A percentile compares a stretch with the other conserved stretches of the same genome.
Evolutionary conservation across 2,797 vertebrate genomes (phyloP).

Genomic region (Thaleichthys pacificus): DNA sequence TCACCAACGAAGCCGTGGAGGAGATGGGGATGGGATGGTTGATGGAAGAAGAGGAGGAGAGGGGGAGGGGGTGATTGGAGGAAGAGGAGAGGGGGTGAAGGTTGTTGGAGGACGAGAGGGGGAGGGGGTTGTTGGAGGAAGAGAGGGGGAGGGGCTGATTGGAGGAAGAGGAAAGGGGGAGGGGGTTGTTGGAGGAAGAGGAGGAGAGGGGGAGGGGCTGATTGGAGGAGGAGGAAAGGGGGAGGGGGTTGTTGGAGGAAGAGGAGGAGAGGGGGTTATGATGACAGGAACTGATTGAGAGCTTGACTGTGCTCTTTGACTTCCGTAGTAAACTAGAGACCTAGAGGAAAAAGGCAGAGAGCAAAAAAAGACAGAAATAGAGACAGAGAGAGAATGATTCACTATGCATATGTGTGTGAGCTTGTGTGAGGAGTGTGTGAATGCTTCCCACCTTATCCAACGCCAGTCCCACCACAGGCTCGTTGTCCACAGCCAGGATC

Average conservation of each 20-base stretch:
- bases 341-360: slow-evolving; percentile 60
- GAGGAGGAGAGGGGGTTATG: slow-evolving; percentile 25
- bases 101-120: slow-evolving; percentile 36
- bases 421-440: slow-evolving; percentile 11
- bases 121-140: slow-evolving; percentile 23
- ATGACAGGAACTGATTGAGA: slow-evolving; percentile 72
- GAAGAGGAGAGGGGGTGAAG: slow-evolving; percentile 43
- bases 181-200: slow-evolving; percentile 29
- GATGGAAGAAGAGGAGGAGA: slow-evolving; percentile 33
- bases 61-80: slow-evolving; percentile 1
- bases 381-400: not conserved
- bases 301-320: slow-evolving; percentile 74
- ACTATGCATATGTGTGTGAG: not conserved
- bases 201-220: slow-evolving; percentile 27
- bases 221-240: slow-evolving; percentile 22
- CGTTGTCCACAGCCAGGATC: slow-evolving; percentile 81
- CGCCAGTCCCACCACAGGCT: slow-evolving; percentile 78
- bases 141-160: slow-evolving; percentile 26
- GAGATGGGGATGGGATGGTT: slow-evolving; percentile 26
- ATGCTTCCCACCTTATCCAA: slow-evolving; percentile 80
- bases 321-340: slow-evolving; percentile 83
- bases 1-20: slow-evolving; percentile 25
- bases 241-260: slow-evolving; percentile 24
- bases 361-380: not conserved
- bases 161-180: slow-evolving; percentile 30